Base-by-base conservation (phyloP, 2,113 vertebrate species). In the Scomber scombrus region DNA sequence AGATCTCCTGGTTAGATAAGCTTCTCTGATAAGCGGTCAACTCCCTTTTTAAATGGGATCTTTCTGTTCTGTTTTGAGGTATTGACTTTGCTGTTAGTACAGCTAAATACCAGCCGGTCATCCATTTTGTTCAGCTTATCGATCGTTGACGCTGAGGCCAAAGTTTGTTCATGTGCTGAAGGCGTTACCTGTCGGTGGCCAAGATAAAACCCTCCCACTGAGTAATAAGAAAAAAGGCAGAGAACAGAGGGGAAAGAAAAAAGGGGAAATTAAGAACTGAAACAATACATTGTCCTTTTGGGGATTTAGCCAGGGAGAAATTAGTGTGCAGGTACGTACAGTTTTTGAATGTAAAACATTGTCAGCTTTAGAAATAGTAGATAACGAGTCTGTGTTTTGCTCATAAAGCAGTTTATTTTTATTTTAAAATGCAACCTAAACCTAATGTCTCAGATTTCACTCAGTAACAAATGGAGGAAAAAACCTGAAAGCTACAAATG, bases 131-230 rank as follows among this genome's bases (percentile, higher is more conserved):
- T 1, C 34, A 29, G 12, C 61, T 75, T 75, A 90, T 89, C 61
- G 13, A 64, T 83, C 4, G n/a, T 64, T 54, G 45, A 60, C 5
- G 1, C n/a, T 0, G 8, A 65, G 81, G 54, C 77, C 78, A 79
- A 85, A 87, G 88, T 89, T 78, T 85, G 71, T 11, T 52, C 68
- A 50, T 88, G 76, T 84, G 56, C 64, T 66, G 54, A 86, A 85
- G 90, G 85, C 16, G 77, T 89, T 55, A 54, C 43, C 58, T 51
- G 14, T 77, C 15, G 57, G 56, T 62, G 56, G 13, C 19, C 57
- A 52, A 80, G 75, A 49, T 58, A 63, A 78, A 85, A 78, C 15
- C 56, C 18, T 34, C n/a, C 40, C 29, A 50, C 11, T 40, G 51
- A 34, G 54, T 40, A 9, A 31, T 26, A 26, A 26, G 23, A 71